A percentile compares a stretch with the other conserved stretches of the same genome.
Evolutionary conservation across 2,888 invertebrate species (phyloP).

Genomic region (Glyphotaelius pellucidus): DNA sequence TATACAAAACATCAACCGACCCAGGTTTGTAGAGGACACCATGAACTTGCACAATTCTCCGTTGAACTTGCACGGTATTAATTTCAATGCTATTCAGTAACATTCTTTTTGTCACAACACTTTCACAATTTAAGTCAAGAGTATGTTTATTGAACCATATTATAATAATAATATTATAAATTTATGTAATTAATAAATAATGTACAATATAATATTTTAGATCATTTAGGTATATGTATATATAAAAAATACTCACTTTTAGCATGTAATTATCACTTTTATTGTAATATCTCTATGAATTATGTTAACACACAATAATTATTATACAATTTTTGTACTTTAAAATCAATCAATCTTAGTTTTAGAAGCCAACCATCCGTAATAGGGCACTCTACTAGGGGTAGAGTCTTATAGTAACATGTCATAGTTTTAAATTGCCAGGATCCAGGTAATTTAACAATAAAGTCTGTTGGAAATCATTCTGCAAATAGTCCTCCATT

Average conservation of each 20-base stretch:
- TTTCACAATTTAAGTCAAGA: constrained; percentile 34
- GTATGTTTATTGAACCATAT: neutral
- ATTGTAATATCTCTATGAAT: constrained; percentile 28
- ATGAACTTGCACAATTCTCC: constrained; percentile 78
- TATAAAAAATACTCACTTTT: constrained; percentile 6
- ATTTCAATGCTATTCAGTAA: constrained; percentile 85
- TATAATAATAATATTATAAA: neutral
- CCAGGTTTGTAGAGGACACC: constrained; percentile 72
- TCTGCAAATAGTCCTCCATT: neutral
- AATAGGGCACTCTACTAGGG: neutral
- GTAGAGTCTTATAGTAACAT: neutral
- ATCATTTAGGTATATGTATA: constrained; percentile 22
- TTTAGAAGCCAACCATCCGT: neutral
- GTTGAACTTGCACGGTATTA: constrained; percentile 85
- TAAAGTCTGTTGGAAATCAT: neutral
- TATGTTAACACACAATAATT: neutral
- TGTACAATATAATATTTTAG: constrained; percentile 29
- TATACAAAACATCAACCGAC: constrained; percentile 78
- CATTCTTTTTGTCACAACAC: neutral
- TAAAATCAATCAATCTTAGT: neutral
- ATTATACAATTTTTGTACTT: neutral
- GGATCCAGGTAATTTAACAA: neutral
- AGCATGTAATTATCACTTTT: constrained; percentile 12
- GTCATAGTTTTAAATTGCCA: neutral
- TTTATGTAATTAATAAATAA: neutral